Evolutionary conservation across 2,888 invertebrate species (phyloP), one percentile per base, ranked within the genome.

Genomic region (Drosophila atripex): DNA sequence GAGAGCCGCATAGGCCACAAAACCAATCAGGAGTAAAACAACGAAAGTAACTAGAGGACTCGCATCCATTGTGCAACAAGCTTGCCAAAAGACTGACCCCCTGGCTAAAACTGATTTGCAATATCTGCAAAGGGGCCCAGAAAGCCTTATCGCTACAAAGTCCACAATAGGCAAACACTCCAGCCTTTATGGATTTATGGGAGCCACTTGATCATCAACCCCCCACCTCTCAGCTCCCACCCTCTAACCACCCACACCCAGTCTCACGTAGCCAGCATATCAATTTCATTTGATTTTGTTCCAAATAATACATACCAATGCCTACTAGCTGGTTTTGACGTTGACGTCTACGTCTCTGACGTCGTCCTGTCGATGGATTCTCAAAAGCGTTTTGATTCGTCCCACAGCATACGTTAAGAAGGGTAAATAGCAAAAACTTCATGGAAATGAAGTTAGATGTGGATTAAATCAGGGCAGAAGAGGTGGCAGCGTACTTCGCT

Each of bases 401-500:
- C 7, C 68, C 71, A 35, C 77, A 76, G 68, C 78, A 72, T 14
- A 70, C 78, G 57, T 59, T 73, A 12, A 88, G 0, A 12, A 75
- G 4, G n/a, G 70, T 51, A 76, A 80, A 86, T 0, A 85, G 53
- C 9, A 79, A 0, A 28, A 68, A 86, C 88, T 89, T 80, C 11
- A 30, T 21, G 59, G 12, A 43, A 43, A 28, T n/a, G 25, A 3
- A 32, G 8, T 7, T n/a, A 39, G 16, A 32, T 8, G 12, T 8
- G 8, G 16, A 28, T 41, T 11, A 1, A 12, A 18, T 18, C 16
- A 21, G 14, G 39, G 6, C 12, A 12, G 14, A 39, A 12, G 14
- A 39, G n/a, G 14, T 39, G 7, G n/a, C 39, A 9, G 16, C 6
- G 41, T 41, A 21, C 41, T 18, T 41, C 18, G 41, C 18, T 18